Evolutionary conservation across 2,797 vertebrate species (phyloP), one percentile per base, ranked within the genome.

Genomic region (Scarus forsteni): DNA sequence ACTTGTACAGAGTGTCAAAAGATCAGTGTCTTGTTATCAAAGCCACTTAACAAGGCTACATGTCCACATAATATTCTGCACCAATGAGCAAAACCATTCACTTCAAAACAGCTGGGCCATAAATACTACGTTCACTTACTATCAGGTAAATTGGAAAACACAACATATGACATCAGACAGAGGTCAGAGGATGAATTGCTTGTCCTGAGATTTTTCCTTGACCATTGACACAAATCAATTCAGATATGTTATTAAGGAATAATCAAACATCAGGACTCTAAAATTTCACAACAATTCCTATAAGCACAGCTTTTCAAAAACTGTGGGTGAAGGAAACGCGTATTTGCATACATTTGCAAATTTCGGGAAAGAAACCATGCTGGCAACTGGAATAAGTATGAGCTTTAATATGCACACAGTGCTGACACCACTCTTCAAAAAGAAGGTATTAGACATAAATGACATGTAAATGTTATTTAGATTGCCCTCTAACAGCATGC

Each of bases 401-500:
- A 79, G 80, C 66, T 79, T 79, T 74, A 90, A 88, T 87, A 81
- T 72, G 79, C 77, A 68, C 70, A 81, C 53, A 60, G 56, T 79
- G 85, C 79, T 88, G 84, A 90, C 87, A 84, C 69, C 60, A 70
- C 84, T 83, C 80, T 77, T 90, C 75, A 71, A 73, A 89, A 64
- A 76, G 61, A 83, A 78, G 62, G 71, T 85, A 90, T 89, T 80
- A 83, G 88, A 81, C 81, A 69, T 84, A 92, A 90, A 92, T 90
- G 71, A 90, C 76, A 93, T 90, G 90, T 85, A 89, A 90, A 91
- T 92, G 84, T 66, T 88, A 92, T 93, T 93, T 89, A 91, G 86
- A 93, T 92, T 90, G 84, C 88, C 73, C 74, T 87, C 81, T 89
- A 91, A 92, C 77, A 75, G 52, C 81, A 86, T 91, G 79, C 84